Base-by-base conservation (phyloP, 2,113 vertebrate species). In the Oostethus manadensis region DNA sequence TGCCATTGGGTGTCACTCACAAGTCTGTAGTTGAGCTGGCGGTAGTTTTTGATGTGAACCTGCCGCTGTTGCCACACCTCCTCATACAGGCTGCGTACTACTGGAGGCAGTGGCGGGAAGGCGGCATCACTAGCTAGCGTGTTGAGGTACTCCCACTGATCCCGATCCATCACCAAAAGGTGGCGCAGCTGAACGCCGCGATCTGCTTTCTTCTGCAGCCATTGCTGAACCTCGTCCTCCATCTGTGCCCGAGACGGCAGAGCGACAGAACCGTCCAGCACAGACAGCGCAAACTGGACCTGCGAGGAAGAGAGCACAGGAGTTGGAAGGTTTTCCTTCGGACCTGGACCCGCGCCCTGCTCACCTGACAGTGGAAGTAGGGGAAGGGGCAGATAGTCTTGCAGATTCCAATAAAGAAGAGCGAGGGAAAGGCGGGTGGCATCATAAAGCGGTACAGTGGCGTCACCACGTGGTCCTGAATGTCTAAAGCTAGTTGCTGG, bases 371-470 rank as follows among this genome's bases (percentile, higher is more conserved):
- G 80, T 92, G 49, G 70, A 91, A 92, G 62, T 89, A 62, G 3
- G 90, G 87, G 74, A 93, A 93, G 45, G 92, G 92, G 66, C 87
- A 87, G 64, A 92, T 89, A 14, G 76, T 68, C 56, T 88, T 87
- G 74, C 89, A 90, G 57, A 92, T 59, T 22, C 90, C 90, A 1
- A 93, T 76, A 66, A 93, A 86, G 80, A 90, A 82, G 38, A 92
- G 77, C 0, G 89, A 85, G 16, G 92, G 89, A 70, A 87, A 89
- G 16, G 76, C 82, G 0, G 90, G 89, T 0, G 87, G 88, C 72
- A 91, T 15, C 51, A 93, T 35, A 66, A 78, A 86, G 43, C 71
- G 88, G 68, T 92, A 92, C 11, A 93, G 82, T 0, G 89, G 89
- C 0, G 83, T 77, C 46, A 92, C 61, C 26, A 85, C 18, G 9